Base-by-base conservation (phyloP, 2,797 vertebrate species). In the Lacerta agilis region DNA sequence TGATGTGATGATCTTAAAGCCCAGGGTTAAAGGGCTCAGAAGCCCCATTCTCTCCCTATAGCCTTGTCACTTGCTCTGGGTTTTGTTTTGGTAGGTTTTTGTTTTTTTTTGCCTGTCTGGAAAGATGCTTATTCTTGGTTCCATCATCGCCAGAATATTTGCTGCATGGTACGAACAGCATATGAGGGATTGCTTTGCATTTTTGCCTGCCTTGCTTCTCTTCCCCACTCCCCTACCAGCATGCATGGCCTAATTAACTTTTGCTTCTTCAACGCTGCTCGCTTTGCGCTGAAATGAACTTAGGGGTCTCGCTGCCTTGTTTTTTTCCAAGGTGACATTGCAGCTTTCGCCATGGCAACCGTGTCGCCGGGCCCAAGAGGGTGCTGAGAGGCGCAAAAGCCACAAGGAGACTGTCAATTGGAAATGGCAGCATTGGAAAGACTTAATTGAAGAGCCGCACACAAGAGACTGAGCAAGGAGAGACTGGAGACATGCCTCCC, bases 271-370 rank as follows among this genome's bases (percentile, higher is more conserved):
- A 29, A 18, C 15, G 1, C 8, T 43, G 20, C 9, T 67, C 11
- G 29, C 3, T 43, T 45, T 71, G 87, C 29, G 18, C 77, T 38
- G 36, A 18, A 0, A 0, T 83, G 83, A 78, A 82, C 75, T 94
- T 89, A 38, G 75, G 89, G 91, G 71, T 86, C 89, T 88, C 75
- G 61, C 79, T 58, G 71, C n/a, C 92, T 86, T 67, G 23, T 86
- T 69, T 84, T 77, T 29, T 25, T 3, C 76, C 61, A 86, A 89
- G 78, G 90, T 92, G 91, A 90, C 89, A 86, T 91, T 86, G 87
- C 17, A n/a, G 83, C 15, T 0, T n/a, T 82, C 36, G 58, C 93
- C 91, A 86, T 94, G 87, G 90, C 87, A 94, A 92, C 93, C 20
- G 58, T 82, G 2, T 88, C 0, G 0, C 33, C 9, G 49, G 0